Conservation (phyloP, 2,797 vertebrate genomes). For the Chelon labrosus region DNA sequence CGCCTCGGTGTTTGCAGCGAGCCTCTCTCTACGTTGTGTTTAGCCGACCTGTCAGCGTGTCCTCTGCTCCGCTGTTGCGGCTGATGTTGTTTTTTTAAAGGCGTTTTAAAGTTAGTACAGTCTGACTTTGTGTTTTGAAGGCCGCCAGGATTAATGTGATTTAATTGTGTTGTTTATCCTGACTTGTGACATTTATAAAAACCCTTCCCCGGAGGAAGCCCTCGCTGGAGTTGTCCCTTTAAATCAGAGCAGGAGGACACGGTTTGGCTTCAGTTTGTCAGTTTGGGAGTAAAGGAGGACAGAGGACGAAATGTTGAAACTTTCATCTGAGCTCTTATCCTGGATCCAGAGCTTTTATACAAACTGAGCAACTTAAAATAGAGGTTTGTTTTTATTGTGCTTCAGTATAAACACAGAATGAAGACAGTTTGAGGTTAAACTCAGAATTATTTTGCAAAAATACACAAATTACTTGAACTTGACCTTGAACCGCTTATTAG, state of each 20-base stretch:
- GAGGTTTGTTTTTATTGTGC: neutral
- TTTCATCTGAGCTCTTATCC: constrained; percentile 15
- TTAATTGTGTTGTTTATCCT: neutral
- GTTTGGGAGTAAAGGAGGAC: constrained; percentile 1
- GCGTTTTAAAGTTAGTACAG: neutral
- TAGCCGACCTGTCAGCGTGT: neutral
- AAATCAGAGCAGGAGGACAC: neutral
- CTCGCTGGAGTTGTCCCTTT: neutral
- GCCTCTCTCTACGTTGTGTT: no score
- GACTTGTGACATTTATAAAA: neutral
- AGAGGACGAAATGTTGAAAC: constrained; percentile 5
- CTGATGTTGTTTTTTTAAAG: neutral
- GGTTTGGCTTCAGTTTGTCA: constrained; percentile 9
- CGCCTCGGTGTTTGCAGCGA: neutral
- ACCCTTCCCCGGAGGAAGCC: neutral
- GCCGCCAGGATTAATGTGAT: neutral
- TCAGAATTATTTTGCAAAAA: no score
- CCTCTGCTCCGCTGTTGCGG: neutral
- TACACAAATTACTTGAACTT: no score
- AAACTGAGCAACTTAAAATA: neutral
- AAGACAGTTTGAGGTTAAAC: no score
- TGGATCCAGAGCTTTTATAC: neutral
- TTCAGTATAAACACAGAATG: neutral
- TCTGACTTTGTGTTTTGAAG: constrained; percentile 3
- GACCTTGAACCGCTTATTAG: no score